Evolutionary conservation across 2,113 vertebrate species (phyloP), one percentile per base, ranked within the genome.

Genomic region (Tychaedon coryphoeus): DNA sequence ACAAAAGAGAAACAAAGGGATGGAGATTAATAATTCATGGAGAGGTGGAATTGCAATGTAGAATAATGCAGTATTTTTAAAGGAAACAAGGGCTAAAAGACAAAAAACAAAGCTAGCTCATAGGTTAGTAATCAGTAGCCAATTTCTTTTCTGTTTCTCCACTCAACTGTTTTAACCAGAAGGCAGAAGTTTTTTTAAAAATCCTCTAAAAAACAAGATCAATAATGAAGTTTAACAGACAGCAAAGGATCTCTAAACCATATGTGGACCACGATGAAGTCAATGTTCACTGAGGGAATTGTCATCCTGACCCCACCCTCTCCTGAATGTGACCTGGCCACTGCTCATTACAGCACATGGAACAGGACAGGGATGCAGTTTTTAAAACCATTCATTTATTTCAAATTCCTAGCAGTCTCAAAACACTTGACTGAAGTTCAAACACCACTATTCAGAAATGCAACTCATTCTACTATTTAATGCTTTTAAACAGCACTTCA

Each of bases 251-350:
- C 25, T 56, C 43, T n/a, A 74, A 71, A 28, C 8, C 20, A 70
- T 2, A 5, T 0, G 0, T 0, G 3, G 38, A n/a, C 24, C 53
- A 33, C 19, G 31, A 60, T 51, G 24, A 83, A 82, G 22, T n/a
- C 18, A 43, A 19, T 2, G 8, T 10, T 28, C 5, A 14, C 4
- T 61, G 9, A 10, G 26, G 17, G 5, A 43, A 13, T 0, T 7
- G 3, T 18, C 29, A 58, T 10, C 8, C 48, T 57, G 17, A 19
- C 10, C 14, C 19, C 8, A 20, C 4, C 5, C 1, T 1, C 13
- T 65, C 14, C 34, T 24, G 19, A 66, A 48, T 10, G 2, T 2
- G 11, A 26, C 26, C 36, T 62, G 18, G 10, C 9, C n/a, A 60
- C 20, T 62, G 70, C 38, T 71, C 5, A 0, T 61, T 75, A 51